Conservation (phyloP, 1,140 invertebrate species). For the Cardiocondyla obscurior region DNA sequence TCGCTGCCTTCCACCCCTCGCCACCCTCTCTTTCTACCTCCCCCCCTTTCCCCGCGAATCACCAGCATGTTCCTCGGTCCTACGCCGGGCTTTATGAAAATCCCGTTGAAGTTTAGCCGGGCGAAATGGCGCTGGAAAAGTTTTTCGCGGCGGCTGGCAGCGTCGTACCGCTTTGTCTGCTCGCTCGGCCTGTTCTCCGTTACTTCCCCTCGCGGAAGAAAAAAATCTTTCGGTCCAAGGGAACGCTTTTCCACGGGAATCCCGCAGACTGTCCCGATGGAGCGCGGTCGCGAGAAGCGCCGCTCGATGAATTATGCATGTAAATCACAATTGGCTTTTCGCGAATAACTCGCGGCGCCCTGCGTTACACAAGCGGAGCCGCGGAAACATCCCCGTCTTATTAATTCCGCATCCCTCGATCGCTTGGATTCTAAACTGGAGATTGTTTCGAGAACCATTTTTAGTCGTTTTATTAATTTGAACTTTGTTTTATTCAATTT, state of each 20-base stretch:
- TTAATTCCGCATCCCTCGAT: conserved; percentile 6
- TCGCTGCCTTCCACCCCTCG: conserved; percentile 8
- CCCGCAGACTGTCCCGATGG: not conserved
- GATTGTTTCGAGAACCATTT: not conserved
- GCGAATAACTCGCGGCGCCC: not conserved
- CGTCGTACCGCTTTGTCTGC: conserved; percentile 37
- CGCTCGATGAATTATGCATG: conserved; percentile 39
- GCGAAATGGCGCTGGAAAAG: conserved; percentile 44
- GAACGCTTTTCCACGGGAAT: not conserved
- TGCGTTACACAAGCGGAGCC: not conserved
- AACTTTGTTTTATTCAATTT: too few relatives aligned
- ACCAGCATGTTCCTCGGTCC: conserved; percentile 12
- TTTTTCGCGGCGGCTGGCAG: conserved; percentile 40
- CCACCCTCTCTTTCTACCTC: not conserved
- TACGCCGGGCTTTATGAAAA: conserved; percentile 59
- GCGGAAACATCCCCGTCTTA: not conserved
- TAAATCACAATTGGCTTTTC: conserved; percentile 35
- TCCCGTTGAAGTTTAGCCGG: conserved; percentile 58
- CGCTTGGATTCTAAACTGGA: not conserved
- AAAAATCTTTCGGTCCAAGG: not conserved
- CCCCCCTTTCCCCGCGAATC: conserved; percentile 31
- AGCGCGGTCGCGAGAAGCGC: conserved; percentile 16
- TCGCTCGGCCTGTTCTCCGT: not conserved
- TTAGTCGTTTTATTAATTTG: not conserved
- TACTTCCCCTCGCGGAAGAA: not conserved